A percentile compares a stretch with the other conserved stretches of the same genome.
Conservation (phyloP, 2,888 invertebrate genomes). For the Rapana venosa region DNA sequence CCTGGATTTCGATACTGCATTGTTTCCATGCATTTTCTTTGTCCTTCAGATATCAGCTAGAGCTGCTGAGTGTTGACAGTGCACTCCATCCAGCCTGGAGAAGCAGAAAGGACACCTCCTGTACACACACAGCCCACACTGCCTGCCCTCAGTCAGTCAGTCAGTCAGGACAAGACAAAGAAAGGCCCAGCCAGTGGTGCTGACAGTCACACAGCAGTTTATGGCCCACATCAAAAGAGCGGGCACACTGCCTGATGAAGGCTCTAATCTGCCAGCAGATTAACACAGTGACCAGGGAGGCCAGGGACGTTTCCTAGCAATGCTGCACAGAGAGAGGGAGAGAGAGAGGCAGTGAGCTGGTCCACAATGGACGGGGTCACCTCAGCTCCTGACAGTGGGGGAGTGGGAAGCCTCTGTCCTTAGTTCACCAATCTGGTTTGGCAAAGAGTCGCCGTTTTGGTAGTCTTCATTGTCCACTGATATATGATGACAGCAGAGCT, state of each 20-base stretch:
- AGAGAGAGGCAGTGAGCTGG: neutral
- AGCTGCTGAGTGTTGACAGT: neutral
- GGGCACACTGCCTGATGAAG: conserved; percentile 1
- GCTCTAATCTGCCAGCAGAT: neutral
- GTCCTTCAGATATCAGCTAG: no score
- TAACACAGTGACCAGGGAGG: neutral
- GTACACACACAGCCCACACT: neutral
- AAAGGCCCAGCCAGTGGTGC: neutral
- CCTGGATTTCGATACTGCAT: no score
- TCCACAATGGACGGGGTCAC: neutral
- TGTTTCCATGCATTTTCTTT: no score
- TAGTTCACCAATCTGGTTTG: neutral
- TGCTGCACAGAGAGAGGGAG: neutral
- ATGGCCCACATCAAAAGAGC: conserved; percentile 38
- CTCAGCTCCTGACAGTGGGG: neutral
- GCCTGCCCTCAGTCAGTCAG: neutral
- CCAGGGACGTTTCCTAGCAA: conserved; percentile 9
- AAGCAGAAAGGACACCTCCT: neutral
- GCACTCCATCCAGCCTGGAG: neutral
- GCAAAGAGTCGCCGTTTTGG: neutral
- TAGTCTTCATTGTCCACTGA: neutral
- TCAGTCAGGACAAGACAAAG: neutral
- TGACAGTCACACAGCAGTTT: conserved; percentile 2
- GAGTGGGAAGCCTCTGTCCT: neutral
- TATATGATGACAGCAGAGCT: neutral